These are phyloP conservation scores for Dicrurus megarhynchus DNA, from an alignment of 2,113 vertebrate genomes.

Conservation along the genomic window DNA sequence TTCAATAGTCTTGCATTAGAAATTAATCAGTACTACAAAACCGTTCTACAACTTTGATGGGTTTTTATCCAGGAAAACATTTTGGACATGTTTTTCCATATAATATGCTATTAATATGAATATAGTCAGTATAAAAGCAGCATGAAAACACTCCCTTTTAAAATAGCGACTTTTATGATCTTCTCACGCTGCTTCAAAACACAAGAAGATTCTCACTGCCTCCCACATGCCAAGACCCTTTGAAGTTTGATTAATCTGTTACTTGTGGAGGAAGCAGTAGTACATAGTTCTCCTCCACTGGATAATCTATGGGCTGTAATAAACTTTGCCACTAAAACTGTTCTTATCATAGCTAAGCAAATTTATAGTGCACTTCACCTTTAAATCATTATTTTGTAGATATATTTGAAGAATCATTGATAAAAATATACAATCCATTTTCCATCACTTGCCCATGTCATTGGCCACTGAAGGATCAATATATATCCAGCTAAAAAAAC, in stretches of 20 bases:
- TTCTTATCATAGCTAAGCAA: not conserved
- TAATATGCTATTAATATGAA: not conserved
- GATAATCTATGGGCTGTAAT: not conserved
- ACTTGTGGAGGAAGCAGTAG: not conserved
- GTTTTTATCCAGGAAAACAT: not conserved
- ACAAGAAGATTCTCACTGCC: not conserved
- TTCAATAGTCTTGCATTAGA: not conserved
- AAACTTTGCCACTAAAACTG: not conserved
- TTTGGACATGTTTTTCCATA: not conserved
- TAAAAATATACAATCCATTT: fast-evolving
- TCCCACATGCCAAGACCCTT: not conserved
- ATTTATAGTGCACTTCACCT: not conserved
- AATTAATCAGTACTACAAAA: not conserved
- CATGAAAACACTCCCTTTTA: not conserved
- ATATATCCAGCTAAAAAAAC: not conserved
- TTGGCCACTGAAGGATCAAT: not conserved
- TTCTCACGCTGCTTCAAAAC: not conserved
- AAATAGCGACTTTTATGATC: not conserved
- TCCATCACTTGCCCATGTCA: not conserved
- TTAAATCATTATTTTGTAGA: not conserved
- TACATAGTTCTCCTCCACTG: not conserved
- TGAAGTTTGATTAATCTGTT: not conserved
- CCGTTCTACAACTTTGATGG: fast-evolving
- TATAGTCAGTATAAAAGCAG: not conserved
- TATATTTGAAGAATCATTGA: not conserved